Base-by-base conservation (phyloP, 2,113 vertebrate species). In the Colossoma macropomum region DNA sequence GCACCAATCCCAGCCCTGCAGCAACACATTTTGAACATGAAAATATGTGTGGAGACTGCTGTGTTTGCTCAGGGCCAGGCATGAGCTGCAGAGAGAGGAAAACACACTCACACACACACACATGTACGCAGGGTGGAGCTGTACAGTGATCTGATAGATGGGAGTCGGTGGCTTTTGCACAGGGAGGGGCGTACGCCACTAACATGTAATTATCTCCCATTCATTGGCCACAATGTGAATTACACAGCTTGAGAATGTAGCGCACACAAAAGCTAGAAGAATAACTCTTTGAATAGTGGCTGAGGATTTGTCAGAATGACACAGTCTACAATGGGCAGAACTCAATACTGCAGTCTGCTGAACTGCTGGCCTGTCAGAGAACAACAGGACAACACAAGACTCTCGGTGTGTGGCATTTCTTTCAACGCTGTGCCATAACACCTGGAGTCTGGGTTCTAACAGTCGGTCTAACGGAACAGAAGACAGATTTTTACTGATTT, bases 181-280 rank as follows among this genome's bases (percentile, higher is more conserved):
- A 91, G 91, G 93, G 93, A 68, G 93, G 88, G 91, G 92, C 48
- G 79, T 80, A 87, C 89, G 88, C 88, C 87, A 91, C 91, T 91
- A 92, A 92, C 89, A 81, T 92, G 91, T 91, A 93, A 94, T 94
- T 94, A 95, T 89, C 86, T 88, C 86, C 88, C 90, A 93, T 94
- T 94, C 92, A 92, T 91, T 90, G 91, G 91, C 86, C 91, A 91
- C 88, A 92, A 86, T 89, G 90, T 89, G 89, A 88, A 90, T 88
- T 91, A 88, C 87, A 91, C 83, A 86, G 89, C 75, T 83, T 85
- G 85, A 75, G 72, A 89, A 72, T 83, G 54, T 65, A 73, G 75
- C 16, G 5, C 74, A 71, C 59, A 81, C 65, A 77, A 30, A 80
- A 78, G 81, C 62, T 63, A 32, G 83, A 54, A 90, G 86, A 91